Percentiles rank a stretch among this genome's conserved stretches.
These are phyloP conservation scores for Hirtodrosophila confusa DNA, from an alignment of 2,888 invertebrate genomes.

Conservation along the genomic window DNA sequence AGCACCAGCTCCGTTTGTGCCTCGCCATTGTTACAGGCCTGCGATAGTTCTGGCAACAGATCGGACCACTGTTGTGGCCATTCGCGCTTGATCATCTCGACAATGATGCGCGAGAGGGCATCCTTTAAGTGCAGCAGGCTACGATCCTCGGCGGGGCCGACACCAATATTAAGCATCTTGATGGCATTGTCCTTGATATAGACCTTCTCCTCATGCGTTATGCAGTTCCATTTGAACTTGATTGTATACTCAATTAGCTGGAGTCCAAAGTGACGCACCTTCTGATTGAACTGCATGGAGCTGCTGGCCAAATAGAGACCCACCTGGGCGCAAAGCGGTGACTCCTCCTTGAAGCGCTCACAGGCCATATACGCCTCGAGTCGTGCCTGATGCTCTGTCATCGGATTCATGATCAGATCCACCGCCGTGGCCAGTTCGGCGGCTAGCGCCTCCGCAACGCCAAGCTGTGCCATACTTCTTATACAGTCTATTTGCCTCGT, in stretches of 20 bases:
- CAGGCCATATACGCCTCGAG: conserved; percentile 93
- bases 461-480: conserved; percentile 78
- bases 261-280: conserved; percentile 95
- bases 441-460: conserved; percentile 85
- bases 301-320: conserved; percentile 91
- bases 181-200: conserved; percentile 96
- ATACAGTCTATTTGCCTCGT: no score
- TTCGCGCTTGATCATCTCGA: conserved; percentile 98
- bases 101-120: conserved; percentile 94
- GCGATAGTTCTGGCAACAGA: conserved; percentile 91
- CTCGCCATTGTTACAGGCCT: conserved; percentile 92
- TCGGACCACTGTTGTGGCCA: conserved; percentile 99
- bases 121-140: conserved; percentile 90
- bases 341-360: conserved; percentile 88
- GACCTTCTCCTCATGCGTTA: conserved; percentile 93
- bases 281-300: conserved; percentile 88
- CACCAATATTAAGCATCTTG: conserved; percentile 91
- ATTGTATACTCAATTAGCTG: conserved; percentile 97
- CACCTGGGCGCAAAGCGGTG: conserved; percentile 93
- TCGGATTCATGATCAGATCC: conserved; percentile 92
- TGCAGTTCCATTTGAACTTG: conserved; percentile 96
- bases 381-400: conserved; percentile 90
- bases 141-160: conserved; percentile 89
- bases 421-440: conserved; percentile 92
- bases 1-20: conserved; percentile 95